Percentiles rank a stretch among this genome's conserved stretches.
These are phyloP conservation scores for Oryctolagus cuniculus DNA, from an alignment of 2,113 vertebrate genomes.

Conservation along the genomic window DNA sequence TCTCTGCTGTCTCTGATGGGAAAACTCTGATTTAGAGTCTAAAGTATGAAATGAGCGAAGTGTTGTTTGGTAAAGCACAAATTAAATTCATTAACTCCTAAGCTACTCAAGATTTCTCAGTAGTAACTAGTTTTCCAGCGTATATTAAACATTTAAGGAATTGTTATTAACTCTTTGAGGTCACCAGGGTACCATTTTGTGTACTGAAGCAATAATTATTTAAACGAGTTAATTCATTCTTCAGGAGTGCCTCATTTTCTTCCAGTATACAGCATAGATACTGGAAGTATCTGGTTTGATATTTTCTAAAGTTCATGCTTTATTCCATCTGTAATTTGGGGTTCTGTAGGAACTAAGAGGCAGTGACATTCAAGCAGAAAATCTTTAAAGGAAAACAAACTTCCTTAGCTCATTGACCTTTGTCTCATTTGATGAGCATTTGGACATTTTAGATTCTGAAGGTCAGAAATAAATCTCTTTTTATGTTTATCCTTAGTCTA, in stretches of 20 bases:
- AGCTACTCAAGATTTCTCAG: not conserved
- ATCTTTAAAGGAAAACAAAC: conserved; percentile 58
- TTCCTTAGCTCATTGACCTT: conserved; percentile 56
- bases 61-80: not conserved
- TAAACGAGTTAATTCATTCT: not conserved
- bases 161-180: not conserved
- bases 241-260: not conserved
- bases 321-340: conserved; percentile 46
- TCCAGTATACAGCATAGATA: not conserved
- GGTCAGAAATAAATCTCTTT: conserved; percentile 53
- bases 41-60: not conserved
- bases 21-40: not conserved
- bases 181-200: not conserved
- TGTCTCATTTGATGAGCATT: conserved; percentile 62
- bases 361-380: conserved; percentile 68
- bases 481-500: conserved; percentile 49
- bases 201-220: not conserved
- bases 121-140: not conserved
- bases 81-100: not conserved
- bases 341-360: not conserved
- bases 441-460: conserved; percentile 58
- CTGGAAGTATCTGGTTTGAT: not conserved
- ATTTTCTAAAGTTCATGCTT: conserved; percentile 46
- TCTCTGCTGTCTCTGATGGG: not conserved
- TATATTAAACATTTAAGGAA: not conserved